Conservation (phyloP, 2,113 vertebrate species). For the Oryzias woworae region DNA sequence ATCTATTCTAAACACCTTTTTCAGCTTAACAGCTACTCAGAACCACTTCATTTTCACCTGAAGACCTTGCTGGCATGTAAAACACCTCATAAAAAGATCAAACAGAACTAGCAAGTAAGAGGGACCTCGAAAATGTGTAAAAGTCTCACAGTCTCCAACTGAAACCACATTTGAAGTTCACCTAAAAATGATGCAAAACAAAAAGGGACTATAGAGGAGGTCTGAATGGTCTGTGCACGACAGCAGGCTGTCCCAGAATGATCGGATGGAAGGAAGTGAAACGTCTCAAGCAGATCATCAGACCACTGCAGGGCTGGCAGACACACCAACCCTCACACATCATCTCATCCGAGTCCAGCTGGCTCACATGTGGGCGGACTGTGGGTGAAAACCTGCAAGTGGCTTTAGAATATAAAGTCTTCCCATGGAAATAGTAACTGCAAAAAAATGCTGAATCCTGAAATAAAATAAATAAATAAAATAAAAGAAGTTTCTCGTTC, state of each 20-base stretch:
- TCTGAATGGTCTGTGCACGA: conserved; percentile 14
- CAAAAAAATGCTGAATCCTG: too few species aligned
- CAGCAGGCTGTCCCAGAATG: conserved; percentile 29
- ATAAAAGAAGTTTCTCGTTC: too few species aligned
- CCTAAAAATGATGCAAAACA: conserved; percentile 15
- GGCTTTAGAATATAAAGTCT: too few species aligned
- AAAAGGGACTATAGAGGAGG: conserved; percentile 21
- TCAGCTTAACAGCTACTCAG: conserved; percentile 34
- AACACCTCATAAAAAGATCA: conserved; percentile 60
- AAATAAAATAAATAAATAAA: too few species aligned
- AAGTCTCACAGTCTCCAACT: conserved; percentile 31
- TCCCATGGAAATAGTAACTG: too few species aligned
- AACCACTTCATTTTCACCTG: conserved; percentile 35
- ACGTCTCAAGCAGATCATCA: conserved; percentile 49
- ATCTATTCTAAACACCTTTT: conserved; percentile 18
- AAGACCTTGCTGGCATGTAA: conserved; percentile 40
- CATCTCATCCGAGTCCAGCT: conserved; percentile 49
- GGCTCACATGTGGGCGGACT: conserved; percentile 55
- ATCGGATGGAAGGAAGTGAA: conserved; percentile 23
- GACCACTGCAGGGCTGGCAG: conserved; percentile 18
- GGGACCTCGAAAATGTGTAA: conserved; percentile 35
- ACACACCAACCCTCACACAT: conserved; percentile 28
- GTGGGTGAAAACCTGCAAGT: conserved; percentile 51
- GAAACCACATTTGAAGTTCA: conserved; percentile 27
- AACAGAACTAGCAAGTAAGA: conserved; percentile 26